Percentiles rank a stretch among this genome's conserved stretches.
phyloP scores from a whole-genome alignment of 2,797 vertebrate genomes.

The Acanthurus leucopareius region DNA sequence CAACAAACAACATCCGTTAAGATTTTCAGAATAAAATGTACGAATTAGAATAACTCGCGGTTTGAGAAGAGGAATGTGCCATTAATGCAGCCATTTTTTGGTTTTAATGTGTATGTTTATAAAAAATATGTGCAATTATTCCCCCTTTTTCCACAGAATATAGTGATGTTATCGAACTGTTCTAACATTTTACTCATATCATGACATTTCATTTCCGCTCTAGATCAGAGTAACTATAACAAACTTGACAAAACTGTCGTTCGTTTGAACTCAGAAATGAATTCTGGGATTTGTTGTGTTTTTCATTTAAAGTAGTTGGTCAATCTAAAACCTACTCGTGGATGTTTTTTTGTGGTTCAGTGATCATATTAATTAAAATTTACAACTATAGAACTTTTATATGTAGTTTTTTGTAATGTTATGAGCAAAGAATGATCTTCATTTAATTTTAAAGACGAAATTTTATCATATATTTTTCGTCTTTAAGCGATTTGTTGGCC shows the following conservation, averaged over 20 bases:
- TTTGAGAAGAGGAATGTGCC: neutral
- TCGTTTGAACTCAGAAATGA: neutral
- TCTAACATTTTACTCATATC: neutral
- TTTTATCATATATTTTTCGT: fast-evolving
- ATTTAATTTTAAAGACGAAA: fast-evolving
- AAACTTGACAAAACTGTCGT: neutral
- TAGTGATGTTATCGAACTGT: too few relatives aligned
- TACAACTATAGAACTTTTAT: too few relatives aligned
- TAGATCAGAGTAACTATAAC: neutral
- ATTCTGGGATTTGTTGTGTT: constrained; percentile 60
- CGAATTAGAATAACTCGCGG: fast-evolving
- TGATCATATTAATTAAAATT: fast-evolving
- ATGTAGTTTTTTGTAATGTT: too few relatives aligned
- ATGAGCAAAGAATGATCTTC: fast-evolving
- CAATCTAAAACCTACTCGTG: neutral
- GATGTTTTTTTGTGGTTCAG: neutral
- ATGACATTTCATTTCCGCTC: neutral
- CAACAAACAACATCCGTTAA: neutral
- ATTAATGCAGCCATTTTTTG: neutral
- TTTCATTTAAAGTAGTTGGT: neutral
- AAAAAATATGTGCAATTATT: fast-evolving
- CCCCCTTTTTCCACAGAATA: too few relatives aligned
- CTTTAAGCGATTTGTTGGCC: constrained; percentile 19
- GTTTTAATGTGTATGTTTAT: neutral
- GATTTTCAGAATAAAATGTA: constrained; percentile 50